These are phyloP conservation scores for Congeria kusceri DNA, from an alignment of 2,888 invertebrate species.

Conservation along the genomic window DNA sequence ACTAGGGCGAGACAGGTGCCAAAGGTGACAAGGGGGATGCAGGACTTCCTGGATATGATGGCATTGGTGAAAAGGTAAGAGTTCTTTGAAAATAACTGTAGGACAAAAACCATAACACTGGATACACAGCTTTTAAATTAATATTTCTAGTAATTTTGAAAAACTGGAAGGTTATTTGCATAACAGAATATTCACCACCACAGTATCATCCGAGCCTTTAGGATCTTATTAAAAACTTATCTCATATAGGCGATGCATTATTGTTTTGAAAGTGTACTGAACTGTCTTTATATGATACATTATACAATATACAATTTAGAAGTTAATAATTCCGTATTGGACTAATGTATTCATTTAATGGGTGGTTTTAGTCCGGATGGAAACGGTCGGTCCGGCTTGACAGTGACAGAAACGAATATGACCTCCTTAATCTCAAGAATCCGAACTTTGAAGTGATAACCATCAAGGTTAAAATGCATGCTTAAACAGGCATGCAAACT, in stretches of 20 bases:
- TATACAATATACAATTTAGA: neutral
- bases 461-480: constrained; percentile 59
- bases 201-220: too few relatives aligned
- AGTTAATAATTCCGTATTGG: neutral
- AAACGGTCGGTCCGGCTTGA: constrained; percentile 56
- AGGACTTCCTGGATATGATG: constrained; percentile 61
- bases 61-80: constrained; percentile 56
- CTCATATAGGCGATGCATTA: too few relatives aligned
- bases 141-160: too few relatives aligned
- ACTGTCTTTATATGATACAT: too few relatives aligned
- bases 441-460: constrained; percentile 58
- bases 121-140: too few relatives aligned
- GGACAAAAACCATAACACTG: too few relatives aligned
- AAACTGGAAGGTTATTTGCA: too few relatives aligned
- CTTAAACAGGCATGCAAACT: neutral
- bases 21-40: constrained; percentile 48
- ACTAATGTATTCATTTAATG: neutral
- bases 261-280: too few relatives aligned
- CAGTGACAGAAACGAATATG: constrained; percentile 30
- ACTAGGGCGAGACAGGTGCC: constrained; percentile 29
- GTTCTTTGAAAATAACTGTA: too few relatives aligned
- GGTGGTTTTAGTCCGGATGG: constrained; percentile 46
- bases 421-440: constrained; percentile 41
- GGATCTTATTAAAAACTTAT: too few relatives aligned
- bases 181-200: too few relatives aligned